phyloP scores from a whole-genome alignment of 2,113 vertebrate species.

The Nasalis larvatus region DNA sequence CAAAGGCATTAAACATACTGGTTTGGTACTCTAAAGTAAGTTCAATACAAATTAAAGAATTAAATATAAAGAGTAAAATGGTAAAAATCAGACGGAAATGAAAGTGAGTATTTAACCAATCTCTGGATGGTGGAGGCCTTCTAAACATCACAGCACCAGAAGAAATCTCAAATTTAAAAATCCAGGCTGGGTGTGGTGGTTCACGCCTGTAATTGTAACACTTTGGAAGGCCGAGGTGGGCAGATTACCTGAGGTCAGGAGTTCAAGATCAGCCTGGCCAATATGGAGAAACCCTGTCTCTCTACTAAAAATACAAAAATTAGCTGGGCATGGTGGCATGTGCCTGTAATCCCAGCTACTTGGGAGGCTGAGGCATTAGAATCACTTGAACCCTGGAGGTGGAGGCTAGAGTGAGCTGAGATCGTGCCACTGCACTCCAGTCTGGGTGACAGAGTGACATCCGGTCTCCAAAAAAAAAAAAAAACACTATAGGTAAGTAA shows the following conservation, averaged over 20 bases:
- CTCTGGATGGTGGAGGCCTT: neutral
- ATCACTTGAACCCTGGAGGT: neutral
- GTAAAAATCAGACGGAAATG: slow-evolving; percentile 30
- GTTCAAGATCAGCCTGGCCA: neutral
- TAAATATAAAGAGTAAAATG: slow-evolving; percentile 8
- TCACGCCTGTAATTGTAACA: neutral
- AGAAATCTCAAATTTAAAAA: neutral
- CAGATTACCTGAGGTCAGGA: too few relatives aligned
- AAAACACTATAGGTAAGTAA: neutral
- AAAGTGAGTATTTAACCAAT: slow-evolving; percentile 12
- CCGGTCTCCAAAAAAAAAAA: neutral
- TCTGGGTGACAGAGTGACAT: neutral
- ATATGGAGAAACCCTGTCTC: neutral
- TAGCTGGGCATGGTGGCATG: neutral
- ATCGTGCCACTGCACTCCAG: neutral
- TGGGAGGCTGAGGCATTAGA: neutral
- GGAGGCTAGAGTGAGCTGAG: neutral
- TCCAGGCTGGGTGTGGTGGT: neutral
- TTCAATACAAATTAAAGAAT: slow-evolving; percentile 6
- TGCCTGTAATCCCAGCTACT: neutral
- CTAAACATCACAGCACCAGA: slow-evolving; percentile 22
- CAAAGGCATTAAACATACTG: slow-evolving; percentile 9
- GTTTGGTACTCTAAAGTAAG: neutral
- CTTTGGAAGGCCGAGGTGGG: neutral
- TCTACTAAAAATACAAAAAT: neutral